These are phyloP conservation scores for Thermophis baileyi DNA, from an alignment of 2,113 vertebrate species.

Conservation along the genomic window DNA sequence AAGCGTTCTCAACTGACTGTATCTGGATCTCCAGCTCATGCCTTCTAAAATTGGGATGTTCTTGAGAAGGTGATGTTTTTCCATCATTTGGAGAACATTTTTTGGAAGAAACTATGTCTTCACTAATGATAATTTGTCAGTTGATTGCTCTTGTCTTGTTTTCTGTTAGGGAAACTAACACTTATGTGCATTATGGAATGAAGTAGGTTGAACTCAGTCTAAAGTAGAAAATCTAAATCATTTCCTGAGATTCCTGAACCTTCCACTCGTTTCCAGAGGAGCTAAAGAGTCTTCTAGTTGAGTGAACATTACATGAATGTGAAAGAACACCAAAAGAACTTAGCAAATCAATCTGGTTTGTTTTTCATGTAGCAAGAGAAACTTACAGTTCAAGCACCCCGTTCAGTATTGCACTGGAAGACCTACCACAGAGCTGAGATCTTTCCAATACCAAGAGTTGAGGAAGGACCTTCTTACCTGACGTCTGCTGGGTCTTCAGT, in stretches of 20 bases:
- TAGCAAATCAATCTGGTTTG: neutral
- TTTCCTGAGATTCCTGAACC: neutral
- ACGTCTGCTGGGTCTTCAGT: slow-evolving; percentile 96
- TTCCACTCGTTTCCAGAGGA: neutral
- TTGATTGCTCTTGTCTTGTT: neutral
- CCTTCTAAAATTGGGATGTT: slow-evolving; percentile 35
- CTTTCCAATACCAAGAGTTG: too few species aligned
- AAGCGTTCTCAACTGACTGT: slow-evolving; percentile 56
- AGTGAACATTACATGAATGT: neutral
- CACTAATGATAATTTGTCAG: too few species aligned
- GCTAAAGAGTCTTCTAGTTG: neutral
- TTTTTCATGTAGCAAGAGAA: neutral
- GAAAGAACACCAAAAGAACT: neutral
- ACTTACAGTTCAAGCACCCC: neutral
- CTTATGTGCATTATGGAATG: neutral
- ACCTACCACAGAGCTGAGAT: neutral
- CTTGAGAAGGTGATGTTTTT: neutral
- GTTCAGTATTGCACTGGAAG: neutral
- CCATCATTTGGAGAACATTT: neutral
- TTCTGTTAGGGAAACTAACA: neutral
- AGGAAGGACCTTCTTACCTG: slow-evolving; percentile 77
- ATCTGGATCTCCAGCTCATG: slow-evolving; percentile 66
- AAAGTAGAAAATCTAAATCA: neutral
- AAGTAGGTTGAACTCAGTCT: neutral
- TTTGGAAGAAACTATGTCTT: neutral